Evolutionary conservation across 2,113 vertebrate species (phyloP), one percentile per base, ranked within the genome.

Genomic region (Apteryx owenii): DNA sequence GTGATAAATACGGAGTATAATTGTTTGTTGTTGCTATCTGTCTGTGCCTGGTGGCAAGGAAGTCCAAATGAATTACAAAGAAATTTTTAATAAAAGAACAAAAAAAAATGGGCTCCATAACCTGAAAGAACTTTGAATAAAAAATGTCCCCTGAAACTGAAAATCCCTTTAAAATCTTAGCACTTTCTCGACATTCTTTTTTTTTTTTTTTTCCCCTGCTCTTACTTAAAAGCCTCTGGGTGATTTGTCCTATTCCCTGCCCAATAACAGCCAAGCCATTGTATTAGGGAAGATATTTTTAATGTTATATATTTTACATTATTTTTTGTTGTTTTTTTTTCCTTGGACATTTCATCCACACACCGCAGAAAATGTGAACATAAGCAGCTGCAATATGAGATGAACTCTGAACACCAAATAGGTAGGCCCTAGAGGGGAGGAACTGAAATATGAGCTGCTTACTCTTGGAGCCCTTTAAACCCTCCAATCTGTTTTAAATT

Each of bases 401-500:
- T 97, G 94, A 98, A 97, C 93, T 98, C 98, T 97, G 96, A 94
- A 96, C 92, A 97, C 76, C 82, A 96, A 98, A 92, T 96, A 97
- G 96, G 87, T 96, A 95, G 94, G 95, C 95, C 94, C 94, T 95
- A 80, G 84, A 97, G 91, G 82, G 76, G 88, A 95, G 92, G 96
- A 97, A 97, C 81, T 98, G 95, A 98, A 97, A 96, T 94, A 95
- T 79, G 91, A 97, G 76, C 94, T 95, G 89, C 94, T 96, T 95
- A 94, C 89, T 97, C 95, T 97, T 88, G 64, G 81, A 98, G 96
- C 81, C 97, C 97, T 97, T 95, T 93, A 97, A 97, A 97, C 96
- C 76, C 85, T 97, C 88, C 96, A 98, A 97, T 97, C 94, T 97
- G 90, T 97, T 98, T 98, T 95, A 98, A 98, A 98, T 98, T 97